These are phyloP conservation scores for Nowickia ferox DNA, from an alignment of 2,888 invertebrate species.

Conservation along the genomic window DNA sequence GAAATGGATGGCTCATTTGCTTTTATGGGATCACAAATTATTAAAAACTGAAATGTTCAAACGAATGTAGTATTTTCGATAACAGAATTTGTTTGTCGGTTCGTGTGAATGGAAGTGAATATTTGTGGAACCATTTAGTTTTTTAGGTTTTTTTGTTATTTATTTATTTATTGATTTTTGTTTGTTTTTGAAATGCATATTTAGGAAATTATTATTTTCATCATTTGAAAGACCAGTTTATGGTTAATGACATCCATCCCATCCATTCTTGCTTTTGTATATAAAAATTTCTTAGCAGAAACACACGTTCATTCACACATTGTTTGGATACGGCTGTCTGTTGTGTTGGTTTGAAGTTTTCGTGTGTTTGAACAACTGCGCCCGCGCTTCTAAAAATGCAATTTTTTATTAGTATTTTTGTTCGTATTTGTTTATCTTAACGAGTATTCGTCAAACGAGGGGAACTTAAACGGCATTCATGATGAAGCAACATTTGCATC, in stretches of 20 bases:
- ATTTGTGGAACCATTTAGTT: neutral
- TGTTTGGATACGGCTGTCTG: constrained; percentile 12
- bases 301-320: neutral
- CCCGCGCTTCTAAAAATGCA: constrained; percentile 60
- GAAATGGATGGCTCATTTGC: too few relatives aligned
- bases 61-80: neutral
- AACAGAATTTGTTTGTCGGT: neutral
- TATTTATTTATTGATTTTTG: constrained; percentile 39
- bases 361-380: constrained; percentile 64
- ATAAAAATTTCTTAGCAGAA: constrained; percentile 36
- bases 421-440: constrained; percentile 63
- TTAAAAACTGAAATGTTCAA: neutral
- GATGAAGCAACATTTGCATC: constrained; percentile 37
- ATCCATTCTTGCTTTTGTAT: constrained; percentile 36
- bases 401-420: constrained; percentile 26
- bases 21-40: neutral
- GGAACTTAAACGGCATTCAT: constrained; percentile 6
- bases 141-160: constrained; percentile 2
- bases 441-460: constrained; percentile 42
- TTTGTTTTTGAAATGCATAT: constrained; percentile 34
- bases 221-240: constrained; percentile 47
- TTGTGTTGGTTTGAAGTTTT: neutral
- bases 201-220: constrained; percentile 45
- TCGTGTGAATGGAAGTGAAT: neutral
- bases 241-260: constrained; percentile 45